A percentile compares a stretch with the other conserved stretches of the same genome.
Evolutionary conservation across 1,140 invertebrate species (phyloP).

Genomic region (Drosophila obscura): DNA sequence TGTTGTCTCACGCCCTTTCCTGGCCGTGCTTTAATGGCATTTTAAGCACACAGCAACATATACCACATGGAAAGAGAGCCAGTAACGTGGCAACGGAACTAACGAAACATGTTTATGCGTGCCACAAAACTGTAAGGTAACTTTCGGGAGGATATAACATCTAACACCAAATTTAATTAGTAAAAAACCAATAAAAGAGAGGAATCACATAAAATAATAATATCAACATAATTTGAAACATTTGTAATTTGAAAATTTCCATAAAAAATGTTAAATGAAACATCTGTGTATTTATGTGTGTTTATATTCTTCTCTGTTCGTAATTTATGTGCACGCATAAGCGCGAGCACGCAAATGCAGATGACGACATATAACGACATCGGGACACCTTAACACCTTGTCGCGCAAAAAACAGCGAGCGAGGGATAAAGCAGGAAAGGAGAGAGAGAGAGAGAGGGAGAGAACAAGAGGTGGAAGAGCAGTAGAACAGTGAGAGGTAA

Average conservation of each 20-base stretch:
- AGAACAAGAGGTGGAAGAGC: neutral
- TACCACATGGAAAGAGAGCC: slow-evolving; percentile 5
- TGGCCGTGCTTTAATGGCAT: slow-evolving; percentile 70
- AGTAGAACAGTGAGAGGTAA: slow-evolving; percentile 18
- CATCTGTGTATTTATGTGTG: neutral
- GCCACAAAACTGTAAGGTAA: too few relatives aligned
- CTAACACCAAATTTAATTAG: too few relatives aligned
- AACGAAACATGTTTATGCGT: slow-evolving; percentile 47
- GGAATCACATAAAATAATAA: too few relatives aligned
- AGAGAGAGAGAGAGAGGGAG: neutral
- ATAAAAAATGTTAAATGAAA: neutral
- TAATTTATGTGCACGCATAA: slow-evolving; percentile 33
- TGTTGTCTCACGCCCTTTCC: slow-evolving; percentile 31
- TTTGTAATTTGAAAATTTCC: too few relatives aligned
- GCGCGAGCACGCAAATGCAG: slow-evolving; percentile 36
- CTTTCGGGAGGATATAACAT: too few relatives aligned
- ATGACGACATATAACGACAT: slow-evolving; percentile 50
- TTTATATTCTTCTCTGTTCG: neutral
- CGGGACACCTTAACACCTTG: slow-evolving; percentile 74
- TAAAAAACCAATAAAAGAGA: too few relatives aligned
- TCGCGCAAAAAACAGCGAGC: slow-evolving; percentile 32
- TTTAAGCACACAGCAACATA: slow-evolving; percentile 64
- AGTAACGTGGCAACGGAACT: neutral
- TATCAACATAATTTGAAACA: too few relatives aligned
- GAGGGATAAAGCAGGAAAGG: neutral